Percentiles rank a stretch among this genome's conserved stretches.
Evolutionary conservation across 2,113 vertebrate species (phyloP).

Genomic region (Ibidorhyncha struthersii): DNA sequence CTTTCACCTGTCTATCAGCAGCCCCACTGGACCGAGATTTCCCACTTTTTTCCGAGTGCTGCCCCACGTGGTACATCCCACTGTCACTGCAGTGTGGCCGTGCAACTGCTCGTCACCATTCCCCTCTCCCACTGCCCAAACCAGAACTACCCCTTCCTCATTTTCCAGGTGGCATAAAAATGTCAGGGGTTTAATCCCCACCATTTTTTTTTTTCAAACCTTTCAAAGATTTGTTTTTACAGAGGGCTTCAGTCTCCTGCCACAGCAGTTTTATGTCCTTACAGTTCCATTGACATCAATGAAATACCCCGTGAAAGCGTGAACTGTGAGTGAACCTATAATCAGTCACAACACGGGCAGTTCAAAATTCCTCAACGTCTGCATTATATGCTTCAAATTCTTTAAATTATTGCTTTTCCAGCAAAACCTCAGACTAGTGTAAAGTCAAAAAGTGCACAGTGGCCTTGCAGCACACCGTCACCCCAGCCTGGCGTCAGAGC

Average conservation of each 20-base stretch:
- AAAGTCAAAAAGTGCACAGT: fast-evolving
- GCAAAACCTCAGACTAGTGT: neutral
- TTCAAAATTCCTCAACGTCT: neutral
- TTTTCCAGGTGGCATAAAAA: no score
- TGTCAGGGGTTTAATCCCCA: neutral
- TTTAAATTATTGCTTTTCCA: neutral
- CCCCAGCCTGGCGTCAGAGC: fast-evolving
- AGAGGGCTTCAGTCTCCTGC: neutral
- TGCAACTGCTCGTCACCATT: neutral
- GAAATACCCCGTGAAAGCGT: neutral
- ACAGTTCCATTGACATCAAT: neutral
- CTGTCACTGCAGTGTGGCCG: no score
- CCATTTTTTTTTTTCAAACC: neutral
- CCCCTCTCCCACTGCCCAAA: neutral
- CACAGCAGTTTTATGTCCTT: neutral
- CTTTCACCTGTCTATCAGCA: neutral
- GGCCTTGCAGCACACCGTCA: neutral
- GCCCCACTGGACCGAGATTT: fast-evolving
- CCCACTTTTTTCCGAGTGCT: neutral
- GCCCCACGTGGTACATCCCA: fast-evolving
- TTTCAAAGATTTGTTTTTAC: neutral
- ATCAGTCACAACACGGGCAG: neutral
- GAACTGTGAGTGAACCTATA: neutral
- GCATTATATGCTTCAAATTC: neutral
- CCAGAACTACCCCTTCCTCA: neutral